These are phyloP conservation scores for Coranthus polyacanthus DNA, from an alignment of 2,797 vertebrate genomes.

Conservation along the genomic window DNA sequence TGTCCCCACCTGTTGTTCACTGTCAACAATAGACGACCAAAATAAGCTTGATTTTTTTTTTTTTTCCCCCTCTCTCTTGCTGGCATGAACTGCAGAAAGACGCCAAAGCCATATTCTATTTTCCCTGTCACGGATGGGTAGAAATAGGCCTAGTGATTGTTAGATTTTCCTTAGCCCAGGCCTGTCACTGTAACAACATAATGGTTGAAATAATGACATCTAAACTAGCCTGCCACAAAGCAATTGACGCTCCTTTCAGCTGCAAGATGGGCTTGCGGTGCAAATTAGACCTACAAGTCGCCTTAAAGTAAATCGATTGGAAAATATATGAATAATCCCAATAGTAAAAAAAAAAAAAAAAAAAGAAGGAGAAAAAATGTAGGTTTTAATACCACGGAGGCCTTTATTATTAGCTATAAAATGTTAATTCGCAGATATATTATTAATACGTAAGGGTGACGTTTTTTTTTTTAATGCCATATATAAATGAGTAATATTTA, in stretches of 20 bases:
- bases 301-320: slow-evolving; percentile 73
- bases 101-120: slow-evolving; percentile 79
- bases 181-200: slow-evolving; percentile 86
- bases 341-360: neutral
- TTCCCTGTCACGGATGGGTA: slow-evolving; percentile 76
- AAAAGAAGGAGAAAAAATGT: slow-evolving; percentile 9
- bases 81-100: slow-evolving; percentile 65
- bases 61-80: slow-evolving; percentile 2
- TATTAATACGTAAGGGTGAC: no score
- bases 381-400: neutral
- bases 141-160: slow-evolving; percentile 81
- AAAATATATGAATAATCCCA: slow-evolving; percentile 68
- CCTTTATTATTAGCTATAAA: neutral
- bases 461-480: no score
- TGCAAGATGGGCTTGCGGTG: slow-evolving; percentile 60
- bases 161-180: slow-evolving; percentile 70
- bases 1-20: slow-evolving; percentile 70
- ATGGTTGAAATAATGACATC: slow-evolving; percentile 86
- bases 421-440: no score
- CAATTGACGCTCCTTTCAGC: slow-evolving; percentile 75
- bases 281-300: slow-evolving; percentile 69
- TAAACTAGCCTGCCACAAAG: slow-evolving; percentile 82
- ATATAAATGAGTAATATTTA: no score
- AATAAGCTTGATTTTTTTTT: slow-evolving; percentile 67
- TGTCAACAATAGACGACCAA: slow-evolving; percentile 79